phyloP scores from a whole-genome alignment of 2,113 vertebrate genomes.

The Neofelis nebulosa region DNA sequence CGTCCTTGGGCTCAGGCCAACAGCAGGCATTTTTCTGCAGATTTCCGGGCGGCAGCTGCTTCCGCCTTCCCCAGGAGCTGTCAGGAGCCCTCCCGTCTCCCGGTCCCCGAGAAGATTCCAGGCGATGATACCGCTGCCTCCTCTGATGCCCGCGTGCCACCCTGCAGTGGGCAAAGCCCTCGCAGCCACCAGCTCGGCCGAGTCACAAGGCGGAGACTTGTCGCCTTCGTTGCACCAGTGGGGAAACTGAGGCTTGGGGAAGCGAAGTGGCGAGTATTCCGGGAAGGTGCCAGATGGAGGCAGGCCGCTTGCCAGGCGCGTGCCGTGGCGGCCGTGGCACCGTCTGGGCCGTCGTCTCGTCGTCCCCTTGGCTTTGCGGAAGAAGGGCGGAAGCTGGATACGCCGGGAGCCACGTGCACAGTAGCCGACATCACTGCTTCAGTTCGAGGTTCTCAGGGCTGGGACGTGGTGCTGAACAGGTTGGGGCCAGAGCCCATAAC shows the following conservation, averaged over 20 bases:
- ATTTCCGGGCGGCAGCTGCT: neutral
- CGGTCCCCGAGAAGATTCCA: neutral
- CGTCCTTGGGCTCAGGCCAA: neutral
- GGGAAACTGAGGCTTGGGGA: neutral
- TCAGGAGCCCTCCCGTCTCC: neutral
- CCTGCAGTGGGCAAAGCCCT: too few relatives aligned
- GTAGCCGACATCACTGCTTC: neutral
- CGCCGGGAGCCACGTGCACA: rapidly evolving
- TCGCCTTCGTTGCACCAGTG: neutral
- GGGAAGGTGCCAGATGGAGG: neutral
- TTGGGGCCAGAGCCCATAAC: neutral
- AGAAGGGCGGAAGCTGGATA: neutral
- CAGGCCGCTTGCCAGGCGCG: neutral
- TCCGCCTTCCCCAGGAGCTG: neutral
- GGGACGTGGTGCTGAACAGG: neutral
- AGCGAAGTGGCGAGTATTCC: rapidly evolving
- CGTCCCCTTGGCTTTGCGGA: too few relatives aligned
- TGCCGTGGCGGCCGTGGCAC: rapidly evolving
- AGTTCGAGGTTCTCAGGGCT: neutral
- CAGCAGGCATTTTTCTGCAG: neutral
- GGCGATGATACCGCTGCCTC: rapidly evolving
- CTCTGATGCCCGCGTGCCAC: rapidly evolving
- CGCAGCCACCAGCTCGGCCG: rapidly evolving
- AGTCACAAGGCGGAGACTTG: neutral
- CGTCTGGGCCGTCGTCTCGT: neutral